A percentile compares a stretch with the other conserved stretches of the same genome.
phyloP scores from a whole-genome alignment of 2,888 invertebrate species.

The Epiblema foenella region DNA sequence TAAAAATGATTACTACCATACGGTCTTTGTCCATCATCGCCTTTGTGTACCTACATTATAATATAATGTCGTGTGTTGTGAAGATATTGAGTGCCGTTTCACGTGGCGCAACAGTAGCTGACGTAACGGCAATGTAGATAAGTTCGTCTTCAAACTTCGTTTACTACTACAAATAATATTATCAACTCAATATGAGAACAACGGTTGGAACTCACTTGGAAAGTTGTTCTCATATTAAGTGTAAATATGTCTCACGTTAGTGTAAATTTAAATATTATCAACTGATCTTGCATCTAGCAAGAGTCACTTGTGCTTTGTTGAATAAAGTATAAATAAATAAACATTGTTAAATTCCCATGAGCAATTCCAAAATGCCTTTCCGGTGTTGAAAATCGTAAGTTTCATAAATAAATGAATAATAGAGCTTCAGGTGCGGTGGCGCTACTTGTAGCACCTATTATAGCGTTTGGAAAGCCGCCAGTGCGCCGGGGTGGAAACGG shows the following conservation, averaged over 20 bases:
- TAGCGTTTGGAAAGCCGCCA: conserved; percentile 54
- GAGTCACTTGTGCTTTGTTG: neutral
- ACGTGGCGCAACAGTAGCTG: conserved; percentile 1
- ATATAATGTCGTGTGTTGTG: neutral
- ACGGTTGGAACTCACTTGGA: too few relatives aligned
- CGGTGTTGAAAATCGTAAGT: neutral
- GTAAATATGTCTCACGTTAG: too few relatives aligned
- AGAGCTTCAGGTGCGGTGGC: conserved; percentile 2
- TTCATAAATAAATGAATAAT: neutral
- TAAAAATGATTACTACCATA: conserved; percentile 12
- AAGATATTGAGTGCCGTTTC: conserved; percentile 8
- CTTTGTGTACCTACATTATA: neutral
- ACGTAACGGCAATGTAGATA: conserved; percentile 12
- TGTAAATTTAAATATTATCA: too few relatives aligned
- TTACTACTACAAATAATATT: neutral
- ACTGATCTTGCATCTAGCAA: too few relatives aligned
- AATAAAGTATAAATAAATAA: too few relatives aligned
- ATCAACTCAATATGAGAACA: too few relatives aligned
- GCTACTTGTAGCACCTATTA: conserved; percentile 10
- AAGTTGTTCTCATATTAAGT: too few relatives aligned
- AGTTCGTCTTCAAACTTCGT: conserved; percentile 1
- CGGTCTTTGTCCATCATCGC: neutral
- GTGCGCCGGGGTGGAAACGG: conserved; percentile 54
- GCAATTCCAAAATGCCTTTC: too few relatives aligned
- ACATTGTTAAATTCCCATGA: too few relatives aligned